Conservation (phyloP, 2,113 vertebrate species). For the Etia nguti region DNA sequence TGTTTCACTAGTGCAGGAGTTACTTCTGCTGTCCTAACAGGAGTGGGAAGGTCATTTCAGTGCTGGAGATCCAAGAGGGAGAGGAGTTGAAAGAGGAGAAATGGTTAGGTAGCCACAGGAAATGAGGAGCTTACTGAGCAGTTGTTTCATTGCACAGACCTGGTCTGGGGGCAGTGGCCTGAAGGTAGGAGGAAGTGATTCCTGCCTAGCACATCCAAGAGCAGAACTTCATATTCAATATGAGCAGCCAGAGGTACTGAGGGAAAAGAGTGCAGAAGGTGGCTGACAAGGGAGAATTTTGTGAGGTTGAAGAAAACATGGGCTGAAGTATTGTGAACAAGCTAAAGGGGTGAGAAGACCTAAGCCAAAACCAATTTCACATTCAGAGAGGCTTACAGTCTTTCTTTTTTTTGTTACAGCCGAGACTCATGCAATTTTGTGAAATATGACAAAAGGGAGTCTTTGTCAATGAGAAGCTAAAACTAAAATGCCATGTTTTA, state of each 20-base stretch:
- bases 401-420: constrained; percentile 23
- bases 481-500: neutral
- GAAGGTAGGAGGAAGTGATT: neutral
- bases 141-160: neutral
- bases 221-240: neutral
- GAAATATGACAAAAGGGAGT: neutral
- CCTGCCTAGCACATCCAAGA: neutral
- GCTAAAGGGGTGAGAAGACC: constrained; percentile 30
- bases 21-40: neutral
- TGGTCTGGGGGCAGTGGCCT: neutral
- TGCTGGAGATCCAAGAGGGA: neutral
- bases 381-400: constrained; percentile 16
- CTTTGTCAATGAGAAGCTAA: neutral
- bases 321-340: constrained; percentile 11
- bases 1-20: neutral
- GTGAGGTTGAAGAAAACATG: constrained; percentile 15
- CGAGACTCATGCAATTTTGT: constrained; percentile 18
- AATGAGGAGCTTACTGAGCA: neutral
- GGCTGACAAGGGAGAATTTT: neutral
- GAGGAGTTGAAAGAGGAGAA: constrained; percentile 23
- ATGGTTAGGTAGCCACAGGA: constrained; percentile 5
- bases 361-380: constrained; percentile 33
- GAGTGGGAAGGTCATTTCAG: constrained; percentile 25
- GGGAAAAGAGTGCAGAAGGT: neutral
- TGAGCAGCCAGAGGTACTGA: neutral